Evolutionary conservation across 2,797 vertebrate species (phyloP), one percentile per base, ranked within the genome.

Genomic region (Chelon auratus): DNA sequence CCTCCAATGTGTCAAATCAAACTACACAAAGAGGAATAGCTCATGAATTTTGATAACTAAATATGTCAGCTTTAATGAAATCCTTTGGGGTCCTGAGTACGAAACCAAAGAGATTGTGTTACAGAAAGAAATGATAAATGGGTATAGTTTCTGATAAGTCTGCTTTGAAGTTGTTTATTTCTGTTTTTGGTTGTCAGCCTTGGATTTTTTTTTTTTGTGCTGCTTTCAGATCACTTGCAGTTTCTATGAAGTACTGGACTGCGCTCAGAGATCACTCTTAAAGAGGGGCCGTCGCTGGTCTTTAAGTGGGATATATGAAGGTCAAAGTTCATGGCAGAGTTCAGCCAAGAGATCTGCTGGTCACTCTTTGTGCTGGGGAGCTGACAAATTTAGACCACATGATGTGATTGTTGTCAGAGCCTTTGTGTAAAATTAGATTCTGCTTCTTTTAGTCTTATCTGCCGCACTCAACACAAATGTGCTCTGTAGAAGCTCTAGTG

Each of bases 311-410:
- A 77, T 77, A 73, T 22, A 10, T 30, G 11, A 79, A 75, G 89
- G 91, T 92, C 87, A 81, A 12, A 89, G 88, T 84, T 92, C 83
- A 75, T 58, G 78, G 54, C 88, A 85, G 86, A 85, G 87, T 89
- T 93, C 90, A 92, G 67, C 80, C 57, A 56, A 63, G 68, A 85
- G 84, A 84, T 86, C 71, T 76, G 75, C 74, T 50, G 84, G 83
- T 89, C 86, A 85, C 43, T 84, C 87, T 91, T 92, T 92, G 87
- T 89, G 76, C 59, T 61, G 22, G 14, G 9, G 67, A 86, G 64
- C 81, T 84, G 81, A 86, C 84, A 87, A 86, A 90, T 86, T 90
- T 84, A 84, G 85, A 82, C 84, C 91, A 89, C 89, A 84, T 90
- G 90, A 91, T 90, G 81, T 63, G 73, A 86, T 87, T 87, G 84